Percentiles rank a stretch among this genome's conserved stretches.
These are phyloP conservation scores for Leptinotarsa texana DNA, from an alignment of 1,140 invertebrate genomes.

Conservation along the genomic window DNA sequence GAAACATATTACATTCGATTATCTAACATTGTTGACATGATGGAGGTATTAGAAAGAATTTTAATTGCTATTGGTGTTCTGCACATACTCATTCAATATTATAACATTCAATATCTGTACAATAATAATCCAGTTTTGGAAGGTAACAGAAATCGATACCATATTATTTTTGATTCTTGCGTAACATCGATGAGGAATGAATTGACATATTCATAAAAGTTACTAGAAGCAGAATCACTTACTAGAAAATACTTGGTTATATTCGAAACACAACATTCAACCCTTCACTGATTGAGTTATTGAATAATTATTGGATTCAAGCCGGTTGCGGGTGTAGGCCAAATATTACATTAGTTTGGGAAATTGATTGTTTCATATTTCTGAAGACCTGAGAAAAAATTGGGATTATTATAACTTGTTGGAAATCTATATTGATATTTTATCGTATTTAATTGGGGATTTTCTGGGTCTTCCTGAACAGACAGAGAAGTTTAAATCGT, in stretches of 20 bases:
- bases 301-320: too few species aligned
- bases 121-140: constrained; percentile 16
- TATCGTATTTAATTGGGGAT: too few species aligned
- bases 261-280: not conserved
- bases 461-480: too few species aligned
- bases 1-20: constrained; percentile 52
- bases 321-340: too few species aligned
- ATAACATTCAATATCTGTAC: constrained; percentile 32
- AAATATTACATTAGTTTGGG: too few species aligned
- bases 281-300: too few species aligned
- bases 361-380: too few species aligned
- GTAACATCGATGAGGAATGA: constrained; percentile 7
- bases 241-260: not conserved
- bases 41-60: constrained; percentile 37
- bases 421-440: too few species aligned
- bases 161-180: constrained; percentile 15
- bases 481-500: too few species aligned
- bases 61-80: constrained; percentile 48
- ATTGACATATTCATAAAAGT: not conserved
- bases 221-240: not conserved
- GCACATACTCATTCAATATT: constrained; percentile 45
- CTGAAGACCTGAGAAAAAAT: too few species aligned
- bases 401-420: too few species aligned
- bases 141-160: constrained; percentile 39
- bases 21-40: constrained; percentile 49